phyloP scores from a whole-genome alignment of 2,888 invertebrate species.

The Drosophila stalkeri region DNA sequence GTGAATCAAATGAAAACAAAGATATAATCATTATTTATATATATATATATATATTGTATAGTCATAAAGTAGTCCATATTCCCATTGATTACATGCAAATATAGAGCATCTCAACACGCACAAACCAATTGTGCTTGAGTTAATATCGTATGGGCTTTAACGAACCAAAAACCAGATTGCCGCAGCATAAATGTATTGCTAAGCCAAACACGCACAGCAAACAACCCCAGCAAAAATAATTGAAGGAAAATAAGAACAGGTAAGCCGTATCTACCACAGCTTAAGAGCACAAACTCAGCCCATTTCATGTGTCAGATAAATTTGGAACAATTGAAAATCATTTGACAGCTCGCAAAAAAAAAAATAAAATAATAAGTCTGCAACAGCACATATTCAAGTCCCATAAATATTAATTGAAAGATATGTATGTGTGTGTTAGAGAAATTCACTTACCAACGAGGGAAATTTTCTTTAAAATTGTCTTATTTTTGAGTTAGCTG shows the following conservation, averaged over 20 bases:
- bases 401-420: conserved; percentile 37
- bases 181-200: conserved; percentile 41
- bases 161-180: conserved; percentile 20
- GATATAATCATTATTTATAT: not conserved
- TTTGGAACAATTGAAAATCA: conserved; percentile 30
- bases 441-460: conserved; percentile 40
- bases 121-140: conserved; percentile 1
- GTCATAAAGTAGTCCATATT: not conserved
- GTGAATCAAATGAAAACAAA: not conserved
- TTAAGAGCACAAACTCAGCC: conserved; percentile 21
- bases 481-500: conserved; percentile 6
- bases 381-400: not conserved
- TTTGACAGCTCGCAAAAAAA: conserved; percentile 11
- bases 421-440: not conserved
- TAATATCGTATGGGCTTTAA: conserved; percentile 26
- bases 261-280: conserved; percentile 56
- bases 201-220: conserved; percentile 70
- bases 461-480: not conserved
- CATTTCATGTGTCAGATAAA: conserved; percentile 6
- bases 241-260: not conserved
- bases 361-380: no score
- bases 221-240: conserved; percentile 5
- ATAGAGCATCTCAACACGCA: not conserved
- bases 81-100: not conserved
- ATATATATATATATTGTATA: no score